Conservation (phyloP, 2,888 invertebrate genomes). For the Gymnosoma rotundatum region DNA sequence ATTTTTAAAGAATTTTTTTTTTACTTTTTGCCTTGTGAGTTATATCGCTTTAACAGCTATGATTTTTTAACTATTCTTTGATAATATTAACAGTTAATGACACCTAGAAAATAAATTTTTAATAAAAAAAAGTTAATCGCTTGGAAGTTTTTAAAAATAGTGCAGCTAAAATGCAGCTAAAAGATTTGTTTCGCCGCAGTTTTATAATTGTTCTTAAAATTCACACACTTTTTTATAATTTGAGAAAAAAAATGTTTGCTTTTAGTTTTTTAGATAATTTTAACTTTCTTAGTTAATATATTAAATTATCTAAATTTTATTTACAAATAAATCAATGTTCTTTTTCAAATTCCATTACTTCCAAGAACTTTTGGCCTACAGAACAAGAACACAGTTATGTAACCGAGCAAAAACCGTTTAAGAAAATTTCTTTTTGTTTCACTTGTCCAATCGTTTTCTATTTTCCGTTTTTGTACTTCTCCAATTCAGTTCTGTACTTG, state of each 20-base stretch:
- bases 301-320: conserved; percentile 4
- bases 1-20: conserved; percentile 74
- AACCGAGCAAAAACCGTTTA: conserved; percentile 73
- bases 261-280: background rate
- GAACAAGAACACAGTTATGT: conserved; percentile 78
- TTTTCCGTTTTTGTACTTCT: conserved; percentile 53
- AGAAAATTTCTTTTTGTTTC: conserved; percentile 60
- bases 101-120: conserved; percentile 52
- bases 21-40: conserved; percentile 28
- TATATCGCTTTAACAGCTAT: background rate
- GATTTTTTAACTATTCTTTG: conserved; percentile 47
- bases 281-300: background rate
- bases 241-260: background rate
- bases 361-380: conserved; percentile 71
- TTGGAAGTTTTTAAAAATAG: no score
- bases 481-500: conserved; percentile 49
- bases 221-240: background rate
- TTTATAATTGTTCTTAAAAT: background rate
- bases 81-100: conserved; percentile 54
- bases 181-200: background rate
- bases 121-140: no score
- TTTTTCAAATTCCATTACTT: conserved; percentile 45
- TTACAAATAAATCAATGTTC: no score
- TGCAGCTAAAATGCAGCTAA: background rate
- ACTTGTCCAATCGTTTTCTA: conserved; percentile 49